Percentiles rank a stretch among this genome's conserved stretches.
Conservation (phyloP, 2,888 invertebrate species). For the Aelia acuminata region DNA sequence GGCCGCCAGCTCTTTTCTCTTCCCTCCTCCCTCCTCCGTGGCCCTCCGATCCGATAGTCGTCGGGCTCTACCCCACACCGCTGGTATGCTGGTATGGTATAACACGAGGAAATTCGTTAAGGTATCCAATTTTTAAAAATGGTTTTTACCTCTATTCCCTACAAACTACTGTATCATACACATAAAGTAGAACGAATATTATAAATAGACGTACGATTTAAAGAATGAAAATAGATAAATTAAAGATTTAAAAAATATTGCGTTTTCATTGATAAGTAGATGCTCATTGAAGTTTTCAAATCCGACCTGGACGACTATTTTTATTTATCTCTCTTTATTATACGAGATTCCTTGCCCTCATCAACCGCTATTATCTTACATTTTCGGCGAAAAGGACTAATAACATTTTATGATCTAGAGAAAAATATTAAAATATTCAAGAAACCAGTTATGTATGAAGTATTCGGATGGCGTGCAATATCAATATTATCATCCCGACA, state of each 20-base stretch:
- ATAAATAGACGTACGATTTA: no score
- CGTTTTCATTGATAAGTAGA: no score
- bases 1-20: constrained; percentile 59
- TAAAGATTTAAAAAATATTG: no score
- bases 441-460: no score
- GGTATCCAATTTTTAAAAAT: not conserved
- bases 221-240: no score
- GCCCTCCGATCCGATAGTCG: constrained; percentile 19
- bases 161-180: not conserved
- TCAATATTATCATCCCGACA: no score
- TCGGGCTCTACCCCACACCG: not conserved
- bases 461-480: no score
- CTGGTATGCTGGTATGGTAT: not conserved
- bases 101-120: not conserved
- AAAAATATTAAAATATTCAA: no score
- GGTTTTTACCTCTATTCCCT: not conserved
- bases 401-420: no score
- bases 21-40: constrained; percentile 51
- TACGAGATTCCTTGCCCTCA: no score
- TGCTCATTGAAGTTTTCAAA: not conserved
- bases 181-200: not conserved
- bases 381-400: no score
- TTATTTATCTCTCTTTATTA: not conserved
- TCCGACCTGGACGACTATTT: not conserved
- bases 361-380: no score